phyloP scores from a whole-genome alignment of 2,888 invertebrate species.

The Caenorhabditis macrosperma region DNA sequence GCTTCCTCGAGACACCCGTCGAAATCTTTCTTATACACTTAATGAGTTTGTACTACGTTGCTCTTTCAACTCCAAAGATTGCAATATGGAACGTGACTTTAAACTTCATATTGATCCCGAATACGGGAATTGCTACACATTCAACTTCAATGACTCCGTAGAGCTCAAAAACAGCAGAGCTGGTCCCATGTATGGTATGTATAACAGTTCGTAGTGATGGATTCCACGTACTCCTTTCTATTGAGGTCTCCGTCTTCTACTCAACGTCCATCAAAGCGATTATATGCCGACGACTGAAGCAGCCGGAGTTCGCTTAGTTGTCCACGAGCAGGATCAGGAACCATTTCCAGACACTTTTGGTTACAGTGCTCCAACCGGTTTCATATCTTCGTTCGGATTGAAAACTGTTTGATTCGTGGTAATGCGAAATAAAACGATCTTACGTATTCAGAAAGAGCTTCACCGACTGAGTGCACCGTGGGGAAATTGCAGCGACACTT shows the following conservation, averaged over 20 bases:
- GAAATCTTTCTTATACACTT: slow-evolving; percentile 75
- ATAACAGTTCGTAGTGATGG: not conserved
- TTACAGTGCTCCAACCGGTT: slow-evolving; percentile 79
- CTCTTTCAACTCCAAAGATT: slow-evolving; percentile 79
- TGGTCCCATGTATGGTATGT: slow-evolving; percentile 74
- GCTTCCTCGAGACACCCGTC: slow-evolving; percentile 71
- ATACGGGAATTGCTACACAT: slow-evolving; percentile 80
- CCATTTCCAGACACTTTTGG: slow-evolving; percentile 80
- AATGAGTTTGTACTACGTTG: slow-evolving; percentile 79
- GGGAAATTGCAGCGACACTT: slow-evolving; percentile 78
- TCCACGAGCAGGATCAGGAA: slow-evolving; percentile 78
- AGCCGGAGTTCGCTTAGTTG: slow-evolving; percentile 76
- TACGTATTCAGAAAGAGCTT: slow-evolving; percentile 73
- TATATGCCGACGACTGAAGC: slow-evolving; percentile 80
- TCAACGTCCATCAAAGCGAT: slow-evolving; percentile 80
- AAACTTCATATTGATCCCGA: slow-evolving; percentile 80
- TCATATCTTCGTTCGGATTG: slow-evolving; percentile 80
- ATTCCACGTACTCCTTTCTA: not conserved
- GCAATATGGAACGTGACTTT: slow-evolving; percentile 78
- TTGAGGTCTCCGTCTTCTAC: slow-evolving; percentile 76
- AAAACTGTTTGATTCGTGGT: slow-evolving; percentile 78
- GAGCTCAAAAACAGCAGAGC: slow-evolving; percentile 77
- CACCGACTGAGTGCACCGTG: slow-evolving; percentile 78
- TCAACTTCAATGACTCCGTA: slow-evolving; percentile 80
- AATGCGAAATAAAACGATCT: too few species aligned